Base-by-base conservation (phyloP, 1,140 invertebrate species). In the Drosophila serrata region DNA sequence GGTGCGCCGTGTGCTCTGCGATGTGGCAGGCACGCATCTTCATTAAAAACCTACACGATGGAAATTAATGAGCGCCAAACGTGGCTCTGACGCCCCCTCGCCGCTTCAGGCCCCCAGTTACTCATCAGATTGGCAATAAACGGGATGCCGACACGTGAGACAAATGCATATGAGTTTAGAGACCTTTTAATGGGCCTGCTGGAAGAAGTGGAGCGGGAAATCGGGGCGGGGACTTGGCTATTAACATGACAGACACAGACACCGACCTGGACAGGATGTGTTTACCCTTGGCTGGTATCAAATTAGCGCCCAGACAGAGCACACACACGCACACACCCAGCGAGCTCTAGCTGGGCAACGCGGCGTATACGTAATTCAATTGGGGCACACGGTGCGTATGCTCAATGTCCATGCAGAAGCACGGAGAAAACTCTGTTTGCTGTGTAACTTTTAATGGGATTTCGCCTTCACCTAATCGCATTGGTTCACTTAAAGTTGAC, bases 21-120 rank as follows among this genome's bases (percentile, higher is more conserved):
- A 45, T 49, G 46, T 46, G 31, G 42, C 81, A 76, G 61, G 61
- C 70, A 79, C 80, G 72, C 76, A 80, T 77, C 84, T 82, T 88
- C 84, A 87, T 88, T 88, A 87, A 88, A 87, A 87, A 87, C 76
- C 73, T 79, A 79, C 82, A 87, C 70, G 82, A 61, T 79, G 82
- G 69, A 88, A 87, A 88, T 87, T 87, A 87, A 87, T 88, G 82
- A 73, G 76, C 67, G 51, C 68, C 77, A 77, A 87, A 70, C 80
- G 82, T 88, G 82, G 59, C 70, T 55, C 42, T 53, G 42, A 15
- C 51, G 39, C 53, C 17, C 27, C 59, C 9, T 24, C 22, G 9
- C n/a, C 12, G 15, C 22, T 39, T 19, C 45, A 17, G 33, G 6
- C 33, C 27, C 60, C 40, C 13, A 27, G 40, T 37, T 39, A 31